Evolutionary conservation across 2,888 invertebrate genomes (phyloP).

Genomic region (Tanytarsus gracilentus): DNA sequence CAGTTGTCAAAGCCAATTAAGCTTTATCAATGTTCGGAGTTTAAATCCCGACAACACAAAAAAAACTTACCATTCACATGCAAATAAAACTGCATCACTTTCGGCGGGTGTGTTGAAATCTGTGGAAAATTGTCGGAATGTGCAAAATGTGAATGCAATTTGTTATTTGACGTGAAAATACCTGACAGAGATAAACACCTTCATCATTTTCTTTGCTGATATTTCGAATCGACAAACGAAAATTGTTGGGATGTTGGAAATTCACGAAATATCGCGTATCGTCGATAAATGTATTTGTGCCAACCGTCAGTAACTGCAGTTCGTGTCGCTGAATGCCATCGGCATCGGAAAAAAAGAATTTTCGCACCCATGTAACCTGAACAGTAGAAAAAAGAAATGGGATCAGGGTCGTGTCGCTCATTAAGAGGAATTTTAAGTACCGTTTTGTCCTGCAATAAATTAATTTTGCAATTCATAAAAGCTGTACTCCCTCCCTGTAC

Average conservation of each 20-base stretch:
- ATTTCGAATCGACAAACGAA: conserved; percentile 47
- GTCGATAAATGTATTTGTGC: conserved; percentile 50
- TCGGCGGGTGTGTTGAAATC: conserved; percentile 48
- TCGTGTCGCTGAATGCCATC: conserved; percentile 32
- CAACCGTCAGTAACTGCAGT: conserved; percentile 50
- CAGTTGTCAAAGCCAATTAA: no score
- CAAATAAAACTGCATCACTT: conserved; percentile 45
- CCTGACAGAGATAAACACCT: conserved; percentile 46
- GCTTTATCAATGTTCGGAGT: no score
- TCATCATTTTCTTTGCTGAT: conserved; percentile 45
- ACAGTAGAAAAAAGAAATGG: conserved; percentile 30
- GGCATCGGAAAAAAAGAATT: conserved; percentile 41
- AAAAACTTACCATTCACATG: conserved; percentile 44
- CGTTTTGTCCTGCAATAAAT: conserved; percentile 65
- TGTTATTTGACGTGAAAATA: neutral
- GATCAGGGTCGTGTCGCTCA: no score
- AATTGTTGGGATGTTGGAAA: conserved; percentile 41
- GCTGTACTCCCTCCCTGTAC: conserved; percentile 65
- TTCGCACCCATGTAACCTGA: conserved; percentile 54
- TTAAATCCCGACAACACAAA: no score
- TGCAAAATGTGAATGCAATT: neutral
- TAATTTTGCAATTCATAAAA: conserved; percentile 64
- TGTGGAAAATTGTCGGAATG: neutral
- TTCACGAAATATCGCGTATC: conserved; percentile 43
- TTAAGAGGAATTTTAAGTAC: conserved; percentile 44